These are phyloP conservation scores for Diplosoma virens DNA, from an alignment of 23 tunicate genomes.

Conservation along the genomic window DNA sequence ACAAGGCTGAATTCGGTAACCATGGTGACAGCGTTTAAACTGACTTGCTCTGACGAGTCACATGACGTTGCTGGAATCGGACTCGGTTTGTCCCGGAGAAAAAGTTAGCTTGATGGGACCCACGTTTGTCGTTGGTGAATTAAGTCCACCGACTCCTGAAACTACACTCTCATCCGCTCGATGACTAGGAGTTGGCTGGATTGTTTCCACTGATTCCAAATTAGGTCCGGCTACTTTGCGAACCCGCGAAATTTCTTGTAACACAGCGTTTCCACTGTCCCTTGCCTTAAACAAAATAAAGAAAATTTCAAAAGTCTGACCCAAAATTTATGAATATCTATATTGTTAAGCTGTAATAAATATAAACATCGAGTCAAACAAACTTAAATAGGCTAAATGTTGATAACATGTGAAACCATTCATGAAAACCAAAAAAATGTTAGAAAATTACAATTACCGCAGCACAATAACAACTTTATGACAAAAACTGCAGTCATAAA, in stretches of 20 bases:
- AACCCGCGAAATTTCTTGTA: constrained; percentile 61
- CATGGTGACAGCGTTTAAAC: neutral
- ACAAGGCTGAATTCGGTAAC: neutral
- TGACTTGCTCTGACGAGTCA: neutral
- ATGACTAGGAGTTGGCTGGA: constrained; percentile 45
- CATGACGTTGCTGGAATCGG: constrained; percentile 67
- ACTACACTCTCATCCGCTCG: constrained; percentile 16
- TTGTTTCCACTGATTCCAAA: neutral
- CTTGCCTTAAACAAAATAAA: constrained; percentile 32
- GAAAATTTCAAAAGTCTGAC: neutral
- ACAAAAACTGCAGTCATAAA: too few relatives aligned
- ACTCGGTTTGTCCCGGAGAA: constrained; percentile 74
- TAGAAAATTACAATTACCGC: too few relatives aligned
- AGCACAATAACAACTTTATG: too few relatives aligned
- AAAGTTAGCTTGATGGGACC: constrained; percentile 77
- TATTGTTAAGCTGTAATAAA: too few relatives aligned
- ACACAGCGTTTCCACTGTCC: constrained; percentile 65
- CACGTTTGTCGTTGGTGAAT: constrained; percentile 54
- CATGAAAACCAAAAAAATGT: too few relatives aligned
- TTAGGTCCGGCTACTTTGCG: constrained; percentile 22
- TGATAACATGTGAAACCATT: too few relatives aligned
- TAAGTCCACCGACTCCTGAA: constrained; percentile 28
- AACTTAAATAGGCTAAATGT: too few relatives aligned
- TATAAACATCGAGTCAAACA: too few relatives aligned
- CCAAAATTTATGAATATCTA: too few relatives aligned